A percentile compares a stretch with the other conserved stretches of the same genome.
phyloP scores from a whole-genome alignment of 2,113 vertebrate genomes.

The Ivindomyrus marchei region DNA sequence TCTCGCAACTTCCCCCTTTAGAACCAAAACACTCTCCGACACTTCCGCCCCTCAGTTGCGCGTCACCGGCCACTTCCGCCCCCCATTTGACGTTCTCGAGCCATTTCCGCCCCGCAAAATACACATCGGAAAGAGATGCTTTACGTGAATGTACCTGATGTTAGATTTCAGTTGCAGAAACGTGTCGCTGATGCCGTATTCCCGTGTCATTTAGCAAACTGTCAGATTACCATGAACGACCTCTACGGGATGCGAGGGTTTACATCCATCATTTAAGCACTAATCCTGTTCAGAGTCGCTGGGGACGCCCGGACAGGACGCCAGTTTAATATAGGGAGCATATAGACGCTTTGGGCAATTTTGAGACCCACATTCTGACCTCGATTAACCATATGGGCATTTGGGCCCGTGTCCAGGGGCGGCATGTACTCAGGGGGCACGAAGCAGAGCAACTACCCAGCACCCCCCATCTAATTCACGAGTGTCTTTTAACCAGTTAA shows the following conservation, averaged over 20 bases:
- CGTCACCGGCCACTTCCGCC: conserved; percentile 48
- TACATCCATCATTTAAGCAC: background rate
- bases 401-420: background rate
- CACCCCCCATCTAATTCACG: background rate
- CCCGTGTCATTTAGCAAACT: background rate
- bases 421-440: background rate
- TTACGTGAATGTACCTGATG: background rate
- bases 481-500: background rate
- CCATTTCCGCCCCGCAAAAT: background rate
- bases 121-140: background rate
- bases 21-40: conserved; percentile 71
- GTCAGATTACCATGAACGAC: background rate
- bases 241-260: background rate
- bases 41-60: conserved; percentile 59
- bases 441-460: background rate
- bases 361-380: background rate
- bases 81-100: background rate
- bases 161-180: background rate
- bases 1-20: conserved; percentile 64
- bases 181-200: background rate
- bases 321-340: background rate
- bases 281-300: background rate
- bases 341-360: background rate
- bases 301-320: background rate
- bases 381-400: background rate